Evolutionary conservation across 2,797 vertebrate species (phyloP).

Genomic region (Echeneis naucrates): DNA sequence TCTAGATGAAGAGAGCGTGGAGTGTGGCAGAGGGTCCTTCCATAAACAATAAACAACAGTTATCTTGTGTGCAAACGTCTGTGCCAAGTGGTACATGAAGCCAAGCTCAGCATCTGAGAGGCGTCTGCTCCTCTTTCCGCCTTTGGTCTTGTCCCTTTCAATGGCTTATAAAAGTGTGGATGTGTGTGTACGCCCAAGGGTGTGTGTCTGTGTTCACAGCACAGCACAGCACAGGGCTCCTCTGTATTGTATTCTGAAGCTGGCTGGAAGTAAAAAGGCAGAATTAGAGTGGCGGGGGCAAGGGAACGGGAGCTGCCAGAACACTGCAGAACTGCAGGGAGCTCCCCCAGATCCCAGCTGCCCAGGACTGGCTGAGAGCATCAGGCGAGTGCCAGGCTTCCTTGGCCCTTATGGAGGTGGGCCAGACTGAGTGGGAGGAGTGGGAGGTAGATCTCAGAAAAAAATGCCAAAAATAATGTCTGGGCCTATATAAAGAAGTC

Average conservation of each 20-base stretch:
- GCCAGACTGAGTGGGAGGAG: conserved; percentile 74
- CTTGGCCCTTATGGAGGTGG: conserved; percentile 77
- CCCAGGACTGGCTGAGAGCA: conserved; percentile 79
- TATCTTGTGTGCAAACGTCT: conserved; percentile 79
- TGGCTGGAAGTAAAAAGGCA: conserved; percentile 82
- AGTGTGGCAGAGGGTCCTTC: conserved; percentile 77
- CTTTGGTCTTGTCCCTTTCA: conserved; percentile 77
- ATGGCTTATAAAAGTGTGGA: conserved; percentile 77
- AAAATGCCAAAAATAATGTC: conserved; percentile 77
- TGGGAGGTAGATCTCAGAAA: conserved; percentile 55
- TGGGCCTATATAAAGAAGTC: conserved; percentile 72
- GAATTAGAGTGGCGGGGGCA: conserved; percentile 75
- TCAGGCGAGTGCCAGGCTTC: conserved; percentile 84
- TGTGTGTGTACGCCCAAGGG: conserved; percentile 69
- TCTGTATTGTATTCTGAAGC: conserved; percentile 82
- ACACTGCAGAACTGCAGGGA: conserved; percentile 82
- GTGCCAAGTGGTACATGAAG: conserved; percentile 74
- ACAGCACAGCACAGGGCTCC: conserved; percentile 74
- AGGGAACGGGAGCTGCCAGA: conserved; percentile 74
- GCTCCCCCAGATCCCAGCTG: conserved; percentile 86
- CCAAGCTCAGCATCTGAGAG: conserved; percentile 79
- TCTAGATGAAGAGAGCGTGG: conserved; percentile 74
- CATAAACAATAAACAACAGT: conserved; percentile 83
- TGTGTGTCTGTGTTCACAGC: conserved; percentile 68
- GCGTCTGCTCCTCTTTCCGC: conserved; percentile 79